These are phyloP conservation scores for Sphyrna mokarran DNA, from an alignment of 2,113 vertebrate genomes.

Conservation along the genomic window DNA sequence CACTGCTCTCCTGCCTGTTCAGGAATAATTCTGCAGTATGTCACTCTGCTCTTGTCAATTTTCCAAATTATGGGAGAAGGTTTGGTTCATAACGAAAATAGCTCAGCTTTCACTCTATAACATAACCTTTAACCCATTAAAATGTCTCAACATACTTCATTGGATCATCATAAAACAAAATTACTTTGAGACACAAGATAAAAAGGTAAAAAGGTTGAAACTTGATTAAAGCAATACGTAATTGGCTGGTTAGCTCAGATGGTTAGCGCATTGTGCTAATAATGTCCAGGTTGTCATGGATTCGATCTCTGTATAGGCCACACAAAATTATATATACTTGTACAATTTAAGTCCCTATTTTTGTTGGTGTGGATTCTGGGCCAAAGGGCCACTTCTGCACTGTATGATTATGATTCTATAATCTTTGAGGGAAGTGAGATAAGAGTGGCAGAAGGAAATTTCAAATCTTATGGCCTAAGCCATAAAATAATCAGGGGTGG, in stretches of 20 bases:
- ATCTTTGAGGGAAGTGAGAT: background rate
- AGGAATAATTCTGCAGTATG: background rate
- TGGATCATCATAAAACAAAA: background rate
- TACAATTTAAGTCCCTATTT: no score
- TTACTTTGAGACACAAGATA: background rate
- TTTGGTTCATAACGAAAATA: background rate
- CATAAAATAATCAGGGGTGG: background rate
- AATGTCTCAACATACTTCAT: background rate
- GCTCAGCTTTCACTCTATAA: background rate
- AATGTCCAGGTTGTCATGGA: no score
- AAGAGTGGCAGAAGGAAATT: background rate
- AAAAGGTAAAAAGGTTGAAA: background rate
- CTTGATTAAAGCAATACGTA: background rate
- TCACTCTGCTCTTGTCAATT: background rate
- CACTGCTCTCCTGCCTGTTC: background rate
- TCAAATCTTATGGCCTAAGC: background rate
- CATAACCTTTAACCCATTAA: background rate
- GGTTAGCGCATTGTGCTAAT: no score
- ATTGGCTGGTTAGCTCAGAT: no score
- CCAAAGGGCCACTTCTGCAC: no score
- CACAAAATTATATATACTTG: no score
- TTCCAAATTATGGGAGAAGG: background rate
- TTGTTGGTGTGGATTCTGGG: no score
- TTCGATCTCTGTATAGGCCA: no score
- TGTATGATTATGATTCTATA: no score